A percentile compares a stretch with the other conserved stretches of the same genome.
Evolutionary conservation across 2,797 vertebrate genomes (phyloP).

Genomic region (Tamandua tetradactyla): DNA sequence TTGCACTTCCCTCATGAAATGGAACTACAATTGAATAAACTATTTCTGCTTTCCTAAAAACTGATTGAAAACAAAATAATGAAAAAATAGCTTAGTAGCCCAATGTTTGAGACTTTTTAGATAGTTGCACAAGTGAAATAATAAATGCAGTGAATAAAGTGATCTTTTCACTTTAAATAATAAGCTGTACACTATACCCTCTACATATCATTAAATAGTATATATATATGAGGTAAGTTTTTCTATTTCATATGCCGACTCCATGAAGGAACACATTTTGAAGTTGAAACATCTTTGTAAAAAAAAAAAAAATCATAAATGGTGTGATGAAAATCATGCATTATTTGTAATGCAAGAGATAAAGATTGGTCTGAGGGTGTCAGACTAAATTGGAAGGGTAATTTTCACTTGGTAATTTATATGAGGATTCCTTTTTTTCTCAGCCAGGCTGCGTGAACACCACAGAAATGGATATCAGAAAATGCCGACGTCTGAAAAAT

Average conservation of each 20-base stretch:
- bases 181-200: neutral
- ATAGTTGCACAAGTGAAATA: neutral
- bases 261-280: neutral
- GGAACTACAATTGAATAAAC: constrained; percentile 23
- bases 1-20: constrained; percentile 23
- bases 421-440: constrained; percentile 65
- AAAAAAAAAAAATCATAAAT: neutral
- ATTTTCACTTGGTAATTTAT: constrained; percentile 61
- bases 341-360: neutral
- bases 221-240: neutral
- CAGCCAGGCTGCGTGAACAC: constrained; percentile 98
- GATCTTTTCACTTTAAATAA: neutral
- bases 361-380: neutral
- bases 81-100: neutral
- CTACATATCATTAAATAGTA: neutral
- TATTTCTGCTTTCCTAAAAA: constrained; percentile 23
- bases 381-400: neutral
- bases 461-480: constrained; percentile 98
- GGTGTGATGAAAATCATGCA: neutral
- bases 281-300: neutral
- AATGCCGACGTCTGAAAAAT: constrained; percentile 96
- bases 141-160: neutral
- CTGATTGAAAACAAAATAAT: neutral
- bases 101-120: neutral
- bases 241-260: neutral